Evolutionary conservation across 2,888 invertebrate species (phyloP).

Genomic region (Atrina japonica): DNA sequence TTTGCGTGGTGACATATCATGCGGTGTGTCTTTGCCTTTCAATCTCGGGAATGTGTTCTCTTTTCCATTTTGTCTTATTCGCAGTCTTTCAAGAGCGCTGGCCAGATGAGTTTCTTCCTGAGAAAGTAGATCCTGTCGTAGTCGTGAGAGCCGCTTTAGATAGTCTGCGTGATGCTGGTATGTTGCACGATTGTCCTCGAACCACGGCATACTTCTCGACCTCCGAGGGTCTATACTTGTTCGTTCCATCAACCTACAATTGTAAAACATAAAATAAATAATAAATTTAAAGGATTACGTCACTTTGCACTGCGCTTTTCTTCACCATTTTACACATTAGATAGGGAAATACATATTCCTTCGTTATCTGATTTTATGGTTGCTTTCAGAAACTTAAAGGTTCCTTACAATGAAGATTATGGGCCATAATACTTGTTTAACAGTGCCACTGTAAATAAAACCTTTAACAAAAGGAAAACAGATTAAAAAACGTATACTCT

Average conservation of each 20-base stretch:
- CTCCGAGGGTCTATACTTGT: constrained; percentile 55
- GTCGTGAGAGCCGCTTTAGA: constrained; percentile 64
- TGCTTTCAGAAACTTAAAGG: too few species aligned
- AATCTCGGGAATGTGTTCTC: constrained; percentile 16
- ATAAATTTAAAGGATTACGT: too few species aligned
- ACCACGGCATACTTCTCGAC: constrained; percentile 56
- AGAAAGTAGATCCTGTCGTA: constrained; percentile 66
- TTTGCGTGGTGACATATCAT: constrained; percentile 34
- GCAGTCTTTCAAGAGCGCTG: constrained; percentile 67
- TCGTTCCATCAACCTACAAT: constrained; percentile 64
- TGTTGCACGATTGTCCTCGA: constrained; percentile 52
- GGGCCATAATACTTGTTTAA: too few species aligned
- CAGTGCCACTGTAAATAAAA: too few species aligned
- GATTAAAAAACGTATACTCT: too few species aligned
- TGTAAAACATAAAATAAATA: too few species aligned
- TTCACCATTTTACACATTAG: too few species aligned
- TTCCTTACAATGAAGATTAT: too few species aligned
- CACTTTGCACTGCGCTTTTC: too few species aligned
- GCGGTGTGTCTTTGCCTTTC: not conserved
- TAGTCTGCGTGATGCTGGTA: constrained; percentile 67
- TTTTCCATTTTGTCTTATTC: constrained; percentile 57
- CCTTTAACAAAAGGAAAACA: too few species aligned
- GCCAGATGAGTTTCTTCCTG: constrained; percentile 69
- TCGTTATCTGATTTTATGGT: too few species aligned
- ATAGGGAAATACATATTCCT: too few species aligned